These are phyloP conservation scores for Aphelenchoides fujianensis DNA, from an alignment of 1,140 invertebrate genomes.

Conservation along the genomic window DNA sequence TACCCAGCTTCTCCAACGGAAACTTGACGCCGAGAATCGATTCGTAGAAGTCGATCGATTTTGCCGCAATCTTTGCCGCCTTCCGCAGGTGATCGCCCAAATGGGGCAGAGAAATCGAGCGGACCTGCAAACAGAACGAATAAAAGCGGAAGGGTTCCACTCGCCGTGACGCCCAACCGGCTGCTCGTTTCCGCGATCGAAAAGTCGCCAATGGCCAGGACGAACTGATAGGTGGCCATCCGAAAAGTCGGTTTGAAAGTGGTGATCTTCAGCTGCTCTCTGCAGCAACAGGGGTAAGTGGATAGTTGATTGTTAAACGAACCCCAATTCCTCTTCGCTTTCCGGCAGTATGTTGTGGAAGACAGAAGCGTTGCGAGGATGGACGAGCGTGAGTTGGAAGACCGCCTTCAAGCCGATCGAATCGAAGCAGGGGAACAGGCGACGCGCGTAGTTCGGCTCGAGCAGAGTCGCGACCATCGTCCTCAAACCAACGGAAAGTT, in stretches of 20 bases:
- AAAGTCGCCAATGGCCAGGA: conserved; percentile 2
- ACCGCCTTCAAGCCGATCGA: conserved; percentile 1
- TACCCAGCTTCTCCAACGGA: conserved; percentile 9
- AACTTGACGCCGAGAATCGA: neutral
- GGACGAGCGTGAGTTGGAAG: conserved; percentile 9
- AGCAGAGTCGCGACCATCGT: conserved; percentile 12
- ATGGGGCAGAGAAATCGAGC: neutral
- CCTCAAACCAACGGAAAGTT: neutral
- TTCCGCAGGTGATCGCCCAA: neutral
- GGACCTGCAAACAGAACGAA: neutral
- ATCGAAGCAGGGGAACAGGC: conserved; percentile 8
- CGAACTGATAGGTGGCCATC: neutral
- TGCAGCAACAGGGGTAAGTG: too few relatives aligned
- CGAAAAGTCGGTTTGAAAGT: conserved; percentile 1
- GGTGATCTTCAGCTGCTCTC: neutral
- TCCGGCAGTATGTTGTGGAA: conserved; percentile 2
- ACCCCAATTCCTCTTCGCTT: neutral
- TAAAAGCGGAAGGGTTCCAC: neutral
- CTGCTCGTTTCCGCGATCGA: neutral
- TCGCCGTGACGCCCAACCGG: neutral
- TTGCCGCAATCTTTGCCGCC: conserved; percentile 1
- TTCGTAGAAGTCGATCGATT: neutral
- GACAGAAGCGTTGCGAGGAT: neutral
- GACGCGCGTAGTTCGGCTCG: neutral
- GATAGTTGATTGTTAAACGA: too few relatives aligned